Evolutionary conservation across 2,113 vertebrate species (phyloP).

Genomic region (Chitala chitala): DNA sequence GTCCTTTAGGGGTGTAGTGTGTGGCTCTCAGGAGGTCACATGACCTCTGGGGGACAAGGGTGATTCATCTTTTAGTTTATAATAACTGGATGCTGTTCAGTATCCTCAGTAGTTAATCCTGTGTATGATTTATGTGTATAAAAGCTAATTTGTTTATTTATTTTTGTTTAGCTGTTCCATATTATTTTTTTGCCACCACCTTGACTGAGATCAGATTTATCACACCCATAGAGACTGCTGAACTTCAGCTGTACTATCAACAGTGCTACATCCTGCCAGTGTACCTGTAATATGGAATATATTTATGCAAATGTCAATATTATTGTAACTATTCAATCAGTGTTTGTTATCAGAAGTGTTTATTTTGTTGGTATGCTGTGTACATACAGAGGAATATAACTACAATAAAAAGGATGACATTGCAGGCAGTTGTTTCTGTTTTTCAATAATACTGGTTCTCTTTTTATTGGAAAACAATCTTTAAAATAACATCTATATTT

Average conservation of each 20-base stretch:
- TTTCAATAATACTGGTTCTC: background rate
- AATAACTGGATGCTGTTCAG: too few species aligned
- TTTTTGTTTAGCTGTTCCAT: background rate
- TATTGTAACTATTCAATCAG: conserved; percentile 8
- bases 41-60: too few species aligned
- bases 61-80: too few species aligned
- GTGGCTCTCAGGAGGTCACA: too few species aligned
- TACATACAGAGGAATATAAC: conserved; percentile 7
- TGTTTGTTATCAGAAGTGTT: conserved; percentile 16
- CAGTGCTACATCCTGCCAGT: background rate
- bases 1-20: too few species aligned
- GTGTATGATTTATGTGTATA: too few species aligned
- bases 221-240: background rate
- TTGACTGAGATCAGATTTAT: background rate
- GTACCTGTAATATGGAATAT: background rate
- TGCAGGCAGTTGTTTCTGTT: background rate
- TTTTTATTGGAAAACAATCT: background rate
- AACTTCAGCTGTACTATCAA: background rate
- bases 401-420: background rate
- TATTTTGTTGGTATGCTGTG: conserved; percentile 8
- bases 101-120: too few species aligned
- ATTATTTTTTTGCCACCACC: background rate
- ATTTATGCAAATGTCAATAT: conserved; percentile 22
- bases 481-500: background rate
- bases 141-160: background rate